phyloP scores from a whole-genome alignment of 1,140 invertebrate genomes.

The Artemia franciscana region DNA sequence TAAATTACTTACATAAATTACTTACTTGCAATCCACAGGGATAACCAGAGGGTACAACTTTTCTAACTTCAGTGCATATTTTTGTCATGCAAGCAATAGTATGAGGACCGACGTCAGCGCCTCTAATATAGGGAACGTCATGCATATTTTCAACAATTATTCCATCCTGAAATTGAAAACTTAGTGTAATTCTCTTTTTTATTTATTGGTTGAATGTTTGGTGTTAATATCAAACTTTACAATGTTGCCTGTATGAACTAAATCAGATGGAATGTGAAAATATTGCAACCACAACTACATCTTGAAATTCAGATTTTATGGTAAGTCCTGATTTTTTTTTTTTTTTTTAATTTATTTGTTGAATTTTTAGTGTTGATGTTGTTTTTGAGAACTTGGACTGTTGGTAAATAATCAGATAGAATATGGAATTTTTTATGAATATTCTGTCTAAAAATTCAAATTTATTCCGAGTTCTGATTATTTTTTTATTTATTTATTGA shows the following conservation, averaged over 20 bases:
- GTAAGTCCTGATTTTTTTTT: too few species aligned
- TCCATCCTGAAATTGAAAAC: constrained; percentile 32
- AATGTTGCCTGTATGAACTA: constrained; percentile 11
- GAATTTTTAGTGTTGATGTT: too few species aligned
- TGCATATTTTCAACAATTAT: constrained; percentile 67
- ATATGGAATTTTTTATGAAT: too few species aligned
- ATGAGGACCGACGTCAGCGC: constrained; percentile 36
- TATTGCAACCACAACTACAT: too few species aligned
- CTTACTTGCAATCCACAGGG: constrained; percentile 36
- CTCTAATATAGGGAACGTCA: constrained; percentile 47
- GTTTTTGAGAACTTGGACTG: too few species aligned
- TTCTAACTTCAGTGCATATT: constrained; percentile 28
- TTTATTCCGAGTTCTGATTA: too few species aligned
- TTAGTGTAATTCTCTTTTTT: background rate
- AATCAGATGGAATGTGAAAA: constrained; percentile 13
- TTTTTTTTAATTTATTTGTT: too few species aligned
- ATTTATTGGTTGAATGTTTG: background rate
- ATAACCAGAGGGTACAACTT: constrained; percentile 21
- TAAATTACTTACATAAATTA: too few species aligned
- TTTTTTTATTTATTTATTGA: too few species aligned
- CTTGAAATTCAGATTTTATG: too few species aligned
- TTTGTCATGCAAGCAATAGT: constrained; percentile 39
- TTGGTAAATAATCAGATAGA: too few species aligned
- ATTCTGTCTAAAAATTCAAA: too few species aligned
- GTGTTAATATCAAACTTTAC: background rate